Percentiles rank a stretch among this genome's conserved stretches.
These are phyloP conservation scores for Galerucella pusilla DNA, from an alignment of 2,888 invertebrate species.

Conservation along the genomic window DNA sequence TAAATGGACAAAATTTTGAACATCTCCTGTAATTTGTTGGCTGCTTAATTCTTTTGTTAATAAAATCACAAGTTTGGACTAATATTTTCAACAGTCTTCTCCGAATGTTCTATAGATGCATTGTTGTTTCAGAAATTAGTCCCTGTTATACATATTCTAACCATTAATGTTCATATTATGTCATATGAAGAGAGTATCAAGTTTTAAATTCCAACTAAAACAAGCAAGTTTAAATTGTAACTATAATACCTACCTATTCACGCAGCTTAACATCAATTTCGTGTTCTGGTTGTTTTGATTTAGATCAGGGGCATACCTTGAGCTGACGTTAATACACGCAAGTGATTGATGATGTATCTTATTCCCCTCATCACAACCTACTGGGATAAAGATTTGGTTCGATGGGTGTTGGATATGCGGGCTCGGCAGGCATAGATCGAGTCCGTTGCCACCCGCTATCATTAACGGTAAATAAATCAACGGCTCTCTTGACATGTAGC, in stretches of 20 bases:
- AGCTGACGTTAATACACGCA: constrained; percentile 25
- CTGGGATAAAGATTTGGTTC: constrained; percentile 13
- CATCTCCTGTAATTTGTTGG: too few species aligned
- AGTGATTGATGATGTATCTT: constrained; percentile 32
- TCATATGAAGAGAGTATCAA: too few species aligned
- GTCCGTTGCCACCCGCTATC: constrained; percentile 12
- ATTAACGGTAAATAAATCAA: constrained; percentile 30
- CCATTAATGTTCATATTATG: too few species aligned
- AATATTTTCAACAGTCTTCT: too few species aligned
- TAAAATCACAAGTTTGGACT: too few species aligned
- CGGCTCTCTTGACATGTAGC: constrained; percentile 1
- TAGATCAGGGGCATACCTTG: constrained; percentile 16
- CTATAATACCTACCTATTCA: background rate
- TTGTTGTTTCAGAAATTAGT: too few species aligned
- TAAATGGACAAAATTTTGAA: too few species aligned
- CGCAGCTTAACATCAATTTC: constrained; percentile 15
- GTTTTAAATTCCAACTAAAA: background rate
- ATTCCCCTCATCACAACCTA: constrained; percentile 8
- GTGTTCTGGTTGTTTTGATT: constrained; percentile 22
- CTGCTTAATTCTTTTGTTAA: too few species aligned
- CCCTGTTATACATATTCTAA: too few species aligned
- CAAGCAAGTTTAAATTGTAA: background rate
- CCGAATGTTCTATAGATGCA: too few species aligned
- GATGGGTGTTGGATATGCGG: constrained; percentile 25
- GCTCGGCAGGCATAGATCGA: constrained; percentile 11